These are phyloP conservation scores for Antitype chi DNA, from an alignment of 2,888 invertebrate species.

Conservation along the genomic window DNA sequence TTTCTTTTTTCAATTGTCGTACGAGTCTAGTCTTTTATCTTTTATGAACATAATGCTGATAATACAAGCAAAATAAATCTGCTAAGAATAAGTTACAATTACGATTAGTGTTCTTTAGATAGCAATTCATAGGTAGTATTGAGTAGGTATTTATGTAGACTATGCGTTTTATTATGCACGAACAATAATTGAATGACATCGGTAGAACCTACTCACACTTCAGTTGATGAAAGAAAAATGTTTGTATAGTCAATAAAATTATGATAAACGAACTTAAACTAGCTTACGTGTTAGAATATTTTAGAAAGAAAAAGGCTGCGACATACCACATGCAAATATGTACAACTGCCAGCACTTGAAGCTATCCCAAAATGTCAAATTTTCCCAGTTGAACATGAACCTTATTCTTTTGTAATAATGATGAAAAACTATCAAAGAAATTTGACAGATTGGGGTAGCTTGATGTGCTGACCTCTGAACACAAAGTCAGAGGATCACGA, in stretches of 20 bases:
- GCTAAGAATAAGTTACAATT: background rate
- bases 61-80: constrained; percentile 12
- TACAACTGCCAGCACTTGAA: background rate
- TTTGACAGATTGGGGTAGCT: no score
- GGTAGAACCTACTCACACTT: background rate
- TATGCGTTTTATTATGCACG: constrained; percentile 34
- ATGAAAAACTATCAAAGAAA: no score
- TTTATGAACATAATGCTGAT: constrained; percentile 5
- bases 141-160: background rate
- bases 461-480: background rate
- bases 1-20: constrained; percentile 24
- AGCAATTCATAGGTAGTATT: background rate
- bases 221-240: background rate
- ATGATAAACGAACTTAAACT: background rate
- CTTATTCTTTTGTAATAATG: no score
- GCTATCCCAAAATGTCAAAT: no score
- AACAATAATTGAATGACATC: constrained; percentile 37
- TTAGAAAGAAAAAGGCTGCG: background rate
- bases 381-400: no score
- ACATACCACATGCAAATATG: background rate
- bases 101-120: background rate
- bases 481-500: constrained; percentile 10
- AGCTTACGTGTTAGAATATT: background rate
- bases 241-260: background rate
- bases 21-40: constrained; percentile 15